phyloP scores from a whole-genome alignment of 2,113 vertebrate species.

The Notiomystis cincta region DNA sequence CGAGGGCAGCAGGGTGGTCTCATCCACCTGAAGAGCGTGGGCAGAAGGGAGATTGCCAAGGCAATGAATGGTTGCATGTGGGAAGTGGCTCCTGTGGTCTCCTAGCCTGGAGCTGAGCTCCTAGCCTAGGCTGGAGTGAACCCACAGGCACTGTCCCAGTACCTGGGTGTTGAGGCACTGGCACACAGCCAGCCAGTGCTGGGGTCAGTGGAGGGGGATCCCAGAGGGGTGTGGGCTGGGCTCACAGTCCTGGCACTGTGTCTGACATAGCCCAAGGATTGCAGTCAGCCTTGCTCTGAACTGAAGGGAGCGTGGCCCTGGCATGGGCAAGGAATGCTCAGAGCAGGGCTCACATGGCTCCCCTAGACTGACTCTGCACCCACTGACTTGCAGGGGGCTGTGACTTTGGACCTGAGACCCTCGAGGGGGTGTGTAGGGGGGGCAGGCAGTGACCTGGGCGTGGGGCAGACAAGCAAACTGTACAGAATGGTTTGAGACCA shows the following conservation, averaged over 20 bases:
- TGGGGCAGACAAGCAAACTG: not conserved
- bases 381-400: not conserved
- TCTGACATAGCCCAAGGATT: not conserved
- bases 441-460: fast-evolving
- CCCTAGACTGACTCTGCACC: not conserved
- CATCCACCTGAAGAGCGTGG: not conserved
- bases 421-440: not conserved
- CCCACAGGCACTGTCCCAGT: not conserved
- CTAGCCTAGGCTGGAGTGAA: not conserved
- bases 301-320: not conserved
- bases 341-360: fast-evolving
- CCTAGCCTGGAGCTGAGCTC: not conserved
- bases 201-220: not conserved
- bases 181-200: not conserved
- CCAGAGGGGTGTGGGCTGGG: not conserved
- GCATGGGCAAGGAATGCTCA: not conserved
- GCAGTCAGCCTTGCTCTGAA: not conserved
- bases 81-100: not conserved
- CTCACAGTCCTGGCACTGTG: not conserved
- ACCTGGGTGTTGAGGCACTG: not conserved
- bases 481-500: not conserved
- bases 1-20: not conserved
- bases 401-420: not conserved
- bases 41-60: not conserved
- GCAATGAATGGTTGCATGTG: not conserved